phyloP scores from a whole-genome alignment of 2,888 invertebrate species.

The Nymphalis c-album region DNA sequence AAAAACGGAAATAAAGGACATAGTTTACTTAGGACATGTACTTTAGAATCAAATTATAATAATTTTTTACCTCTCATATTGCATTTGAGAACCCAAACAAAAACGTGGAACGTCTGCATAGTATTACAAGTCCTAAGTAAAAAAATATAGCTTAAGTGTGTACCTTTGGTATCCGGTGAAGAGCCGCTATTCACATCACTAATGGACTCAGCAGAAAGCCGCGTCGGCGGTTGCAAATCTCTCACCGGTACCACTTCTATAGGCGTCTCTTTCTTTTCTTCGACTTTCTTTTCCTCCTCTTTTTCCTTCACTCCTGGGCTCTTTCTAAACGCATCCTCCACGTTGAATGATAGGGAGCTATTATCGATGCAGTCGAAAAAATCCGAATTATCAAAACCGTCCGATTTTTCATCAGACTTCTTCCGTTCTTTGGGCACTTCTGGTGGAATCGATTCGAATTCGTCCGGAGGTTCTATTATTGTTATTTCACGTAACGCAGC shows the following conservation, averaged over 20 bases:
- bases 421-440: slow-evolving; percentile 76
- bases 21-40: not conserved
- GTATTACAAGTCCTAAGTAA: not conserved
- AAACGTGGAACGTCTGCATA: no score
- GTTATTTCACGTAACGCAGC: slow-evolving; percentile 91
- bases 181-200: slow-evolving; percentile 84
- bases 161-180: slow-evolving; percentile 83
- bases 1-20: not conserved
- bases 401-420: slow-evolving; percentile 77
- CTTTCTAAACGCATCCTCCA: slow-evolving; percentile 77
- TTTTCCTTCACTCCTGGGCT: slow-evolving; percentile 70
- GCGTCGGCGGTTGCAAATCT: slow-evolving; percentile 65
- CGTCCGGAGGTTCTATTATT: slow-evolving; percentile 82
- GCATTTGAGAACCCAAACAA: no score
- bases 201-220: slow-evolving; percentile 83
- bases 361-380: slow-evolving; percentile 80
- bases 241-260: slow-evolving; percentile 54
- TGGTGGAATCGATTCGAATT: slow-evolving; percentile 73
- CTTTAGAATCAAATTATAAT: no score
- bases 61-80: no score
- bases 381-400: slow-evolving; percentile 78
- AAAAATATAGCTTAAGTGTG: not conserved
- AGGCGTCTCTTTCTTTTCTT: slow-evolving; percentile 53
- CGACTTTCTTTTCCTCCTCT: slow-evolving; percentile 59
- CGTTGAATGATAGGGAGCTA: slow-evolving; percentile 74